Conservation (phyloP, 37 sponge, comb jelly and placozoan species). For the Haliclona indistincta region DNA sequence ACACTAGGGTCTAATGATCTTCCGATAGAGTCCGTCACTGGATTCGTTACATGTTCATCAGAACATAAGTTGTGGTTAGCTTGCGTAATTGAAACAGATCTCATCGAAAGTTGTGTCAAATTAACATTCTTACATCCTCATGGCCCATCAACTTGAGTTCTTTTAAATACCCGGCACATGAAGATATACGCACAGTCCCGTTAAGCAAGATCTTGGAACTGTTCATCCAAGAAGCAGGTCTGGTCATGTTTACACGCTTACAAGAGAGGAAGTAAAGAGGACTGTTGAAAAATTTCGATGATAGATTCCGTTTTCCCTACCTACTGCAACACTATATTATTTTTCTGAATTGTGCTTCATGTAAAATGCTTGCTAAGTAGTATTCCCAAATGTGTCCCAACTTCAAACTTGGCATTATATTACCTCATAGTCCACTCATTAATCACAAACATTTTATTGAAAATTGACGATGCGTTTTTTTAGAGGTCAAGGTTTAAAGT, state of each 20-base stretch:
- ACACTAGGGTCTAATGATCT: neutral
- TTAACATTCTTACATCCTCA: constrained; percentile 21
- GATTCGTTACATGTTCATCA: constrained; percentile 10
- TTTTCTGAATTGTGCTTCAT: no score
- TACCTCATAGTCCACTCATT: no score
- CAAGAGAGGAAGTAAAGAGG: neutral
- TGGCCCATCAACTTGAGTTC: constrained; percentile 39
- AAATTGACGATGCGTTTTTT: no score
- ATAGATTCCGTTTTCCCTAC: no score
- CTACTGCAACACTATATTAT: no score
- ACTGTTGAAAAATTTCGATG: no score
- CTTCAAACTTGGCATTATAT: no score
- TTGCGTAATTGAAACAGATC: constrained; percentile 3
- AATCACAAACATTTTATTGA: no score
- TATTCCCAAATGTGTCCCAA: no score
- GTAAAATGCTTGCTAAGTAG: no score
- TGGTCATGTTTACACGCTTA: constrained; percentile 4
- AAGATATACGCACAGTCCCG: constrained; percentile 16
- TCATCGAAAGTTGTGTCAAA: no score
- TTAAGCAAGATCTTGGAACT: neutral
- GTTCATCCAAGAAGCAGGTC: constrained; percentile 26
- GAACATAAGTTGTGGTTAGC: constrained; percentile 21
- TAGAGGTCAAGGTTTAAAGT: no score
- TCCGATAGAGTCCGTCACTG: constrained; percentile 6
- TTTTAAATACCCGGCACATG: constrained; percentile 15